Evolutionary conservation across 1,140 invertebrate species (phyloP).

Genomic region (Arctopsyche grandis): DNA sequence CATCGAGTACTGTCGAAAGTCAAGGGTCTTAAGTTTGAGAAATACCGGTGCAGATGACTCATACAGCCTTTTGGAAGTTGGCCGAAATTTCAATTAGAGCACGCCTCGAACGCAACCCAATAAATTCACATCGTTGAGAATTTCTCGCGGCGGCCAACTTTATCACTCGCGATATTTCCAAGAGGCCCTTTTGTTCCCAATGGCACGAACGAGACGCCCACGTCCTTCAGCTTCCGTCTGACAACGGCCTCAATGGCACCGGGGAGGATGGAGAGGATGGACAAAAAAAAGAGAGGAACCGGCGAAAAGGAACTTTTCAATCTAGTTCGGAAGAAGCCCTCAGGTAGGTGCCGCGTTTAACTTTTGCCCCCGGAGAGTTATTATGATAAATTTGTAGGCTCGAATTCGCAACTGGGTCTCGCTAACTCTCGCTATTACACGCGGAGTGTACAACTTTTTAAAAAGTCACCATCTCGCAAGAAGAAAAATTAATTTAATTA

Average conservation of each 20-base stretch:
- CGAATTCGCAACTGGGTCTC: not conserved
- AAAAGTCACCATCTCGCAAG: too few relatives aligned
- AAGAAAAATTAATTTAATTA: too few relatives aligned
- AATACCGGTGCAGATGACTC: too few relatives aligned
- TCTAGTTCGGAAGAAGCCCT: not conserved
- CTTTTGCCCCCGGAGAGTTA: slow-evolving; percentile 17
- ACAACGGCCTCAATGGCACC: not conserved
- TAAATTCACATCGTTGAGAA: not conserved
- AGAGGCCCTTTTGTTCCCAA: not conserved
- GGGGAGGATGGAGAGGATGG: not conserved
- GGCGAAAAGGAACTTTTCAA: slow-evolving; percentile 11
- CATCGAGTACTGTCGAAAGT: too few relatives aligned
- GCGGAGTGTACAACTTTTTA: too few relatives aligned
- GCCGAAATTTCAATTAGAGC: slow-evolving; percentile 5
- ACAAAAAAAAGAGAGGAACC: slow-evolving; percentile 2
- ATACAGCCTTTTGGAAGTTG: not conserved
- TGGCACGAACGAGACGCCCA: not conserved
- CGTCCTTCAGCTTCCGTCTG: not conserved
- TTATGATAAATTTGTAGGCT: slow-evolving; percentile 17
- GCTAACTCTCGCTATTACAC: not conserved
- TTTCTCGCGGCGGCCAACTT: not conserved
- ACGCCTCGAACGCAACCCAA: not conserved
- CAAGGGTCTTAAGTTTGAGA: too few relatives aligned
- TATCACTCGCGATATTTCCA: slow-evolving; percentile 8
- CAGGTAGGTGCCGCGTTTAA: slow-evolving; percentile 10